Evolutionary conservation across 2,888 invertebrate species (phyloP), one percentile per base, ranked within the genome.

Genomic region (Sphecodes monilicornis): DNA sequence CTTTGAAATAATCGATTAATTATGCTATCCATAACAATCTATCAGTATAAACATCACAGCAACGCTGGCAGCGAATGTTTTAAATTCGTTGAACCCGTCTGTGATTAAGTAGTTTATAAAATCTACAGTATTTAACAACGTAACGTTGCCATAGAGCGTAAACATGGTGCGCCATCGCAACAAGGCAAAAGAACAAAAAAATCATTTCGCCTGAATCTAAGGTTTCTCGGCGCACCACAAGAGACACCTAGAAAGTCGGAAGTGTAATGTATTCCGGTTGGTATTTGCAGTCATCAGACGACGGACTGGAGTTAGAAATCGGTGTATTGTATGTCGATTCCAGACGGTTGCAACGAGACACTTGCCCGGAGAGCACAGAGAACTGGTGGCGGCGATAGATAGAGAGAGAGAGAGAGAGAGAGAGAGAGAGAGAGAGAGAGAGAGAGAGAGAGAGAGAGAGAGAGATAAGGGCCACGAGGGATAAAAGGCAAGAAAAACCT

Each of bases 221-320:
- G 78, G 69, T 85, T 85, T 81, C 81, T 73, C 78, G 81, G 57
- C 41, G 64, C 60, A 85, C 85, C 86, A 70, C 85, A 86, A 76
- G 41, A 78, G 78, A 71, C 66, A 46, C 85, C 41, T 86, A 86
- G 86, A 86, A 86, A 86, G 86, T 85, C 85, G 85, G 86, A 85
- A 85, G 86, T 86, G 86, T 86, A 85, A 86, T 79, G 80, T 85
- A 82, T 76, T 86, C 85, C 79, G 46, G 68, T 16, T 43, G 74
- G 85, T 76, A 78, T 78, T 66, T 22, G 22, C 66, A 64, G 60
- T 54, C 76, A 76, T 82, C 82, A 73, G 46, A 68, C 68, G 50
- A 72, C 64, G 39, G 60, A 22, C 29, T 29, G 18, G 16, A 64
- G 74, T 80, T 66, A 77, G 82, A 86, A 82, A 82, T 85, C 79